These are phyloP conservation scores for Chaetorhynchus papuensis DNA, from an alignment of 2,113 vertebrate genomes.

Conservation along the genomic window DNA sequence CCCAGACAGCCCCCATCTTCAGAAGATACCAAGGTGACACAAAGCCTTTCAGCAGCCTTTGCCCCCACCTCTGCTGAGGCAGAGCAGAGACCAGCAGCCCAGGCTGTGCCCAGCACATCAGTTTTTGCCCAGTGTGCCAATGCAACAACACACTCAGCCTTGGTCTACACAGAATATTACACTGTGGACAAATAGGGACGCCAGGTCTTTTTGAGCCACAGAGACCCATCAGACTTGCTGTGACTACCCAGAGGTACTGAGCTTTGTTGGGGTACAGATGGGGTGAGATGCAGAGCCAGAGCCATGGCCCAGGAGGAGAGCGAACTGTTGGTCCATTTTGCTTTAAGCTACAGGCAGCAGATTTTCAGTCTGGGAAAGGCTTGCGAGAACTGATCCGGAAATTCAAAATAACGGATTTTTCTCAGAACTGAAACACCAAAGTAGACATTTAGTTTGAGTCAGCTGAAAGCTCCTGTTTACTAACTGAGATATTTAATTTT, in stretches of 20 bases:
- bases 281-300: background rate
- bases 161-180: background rate
- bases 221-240: background rate
- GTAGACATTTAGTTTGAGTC: background rate
- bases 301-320: background rate
- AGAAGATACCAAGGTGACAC: background rate
- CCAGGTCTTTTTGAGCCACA: background rate
- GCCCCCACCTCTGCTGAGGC: background rate
- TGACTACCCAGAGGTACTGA: background rate
- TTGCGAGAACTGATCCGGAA: conserved; percentile 6
- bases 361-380: background rate
- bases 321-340: background rate
- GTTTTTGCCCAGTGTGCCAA: background rate
- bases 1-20: background rate
- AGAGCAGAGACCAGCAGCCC: background rate
- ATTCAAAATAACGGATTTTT: background rate
- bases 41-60: background rate
- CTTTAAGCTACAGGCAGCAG: conserved; percentile 33
- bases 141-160: background rate
- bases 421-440: background rate
- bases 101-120: background rate
- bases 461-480: background rate
- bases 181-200: background rate
- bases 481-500: background rate
- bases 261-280: background rate